A percentile compares a stretch with the other conserved stretches of the same genome.
phyloP scores from a whole-genome alignment of 2,113 vertebrate genomes.

The Thermophis baileyi region DNA sequence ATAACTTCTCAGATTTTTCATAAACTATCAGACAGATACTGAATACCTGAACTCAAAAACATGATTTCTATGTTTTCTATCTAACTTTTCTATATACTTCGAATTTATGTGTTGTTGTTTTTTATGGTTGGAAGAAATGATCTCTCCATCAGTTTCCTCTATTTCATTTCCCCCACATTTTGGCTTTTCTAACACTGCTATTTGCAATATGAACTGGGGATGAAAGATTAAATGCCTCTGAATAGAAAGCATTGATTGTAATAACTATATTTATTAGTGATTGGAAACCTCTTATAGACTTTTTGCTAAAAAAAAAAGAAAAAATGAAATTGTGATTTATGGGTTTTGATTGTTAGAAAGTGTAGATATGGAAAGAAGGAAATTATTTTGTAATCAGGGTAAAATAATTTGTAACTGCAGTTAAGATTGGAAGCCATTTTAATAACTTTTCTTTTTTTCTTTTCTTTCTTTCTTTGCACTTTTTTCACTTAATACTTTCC shows the following conservation, averaged over 20 bases:
- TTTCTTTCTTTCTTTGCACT: not conserved
- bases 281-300: not conserved
- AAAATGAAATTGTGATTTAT: not conserved
- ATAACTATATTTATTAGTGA: not conserved
- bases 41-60: not conserved
- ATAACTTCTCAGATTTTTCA: not conserved
- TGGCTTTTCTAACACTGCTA: not conserved
- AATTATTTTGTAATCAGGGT: not conserved
- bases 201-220: not conserved
- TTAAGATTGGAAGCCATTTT: not conserved
- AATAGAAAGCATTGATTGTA: not conserved
- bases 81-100: not conserved
- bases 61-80: not conserved
- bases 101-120: not conserved
- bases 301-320: not conserved
- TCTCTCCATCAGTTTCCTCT: not conserved
- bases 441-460: not conserved
- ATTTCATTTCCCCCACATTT: not conserved
- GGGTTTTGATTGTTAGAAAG: not conserved
- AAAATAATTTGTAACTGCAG: not conserved
- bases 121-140: not conserved
- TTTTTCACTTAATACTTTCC: not conserved
- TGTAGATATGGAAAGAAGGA: not conserved
- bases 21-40: not conserved
- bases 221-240: not conserved